These are phyloP conservation scores for Diplodus sargus DNA, from an alignment of 2,797 vertebrate genomes.

Conservation along the genomic window DNA sequence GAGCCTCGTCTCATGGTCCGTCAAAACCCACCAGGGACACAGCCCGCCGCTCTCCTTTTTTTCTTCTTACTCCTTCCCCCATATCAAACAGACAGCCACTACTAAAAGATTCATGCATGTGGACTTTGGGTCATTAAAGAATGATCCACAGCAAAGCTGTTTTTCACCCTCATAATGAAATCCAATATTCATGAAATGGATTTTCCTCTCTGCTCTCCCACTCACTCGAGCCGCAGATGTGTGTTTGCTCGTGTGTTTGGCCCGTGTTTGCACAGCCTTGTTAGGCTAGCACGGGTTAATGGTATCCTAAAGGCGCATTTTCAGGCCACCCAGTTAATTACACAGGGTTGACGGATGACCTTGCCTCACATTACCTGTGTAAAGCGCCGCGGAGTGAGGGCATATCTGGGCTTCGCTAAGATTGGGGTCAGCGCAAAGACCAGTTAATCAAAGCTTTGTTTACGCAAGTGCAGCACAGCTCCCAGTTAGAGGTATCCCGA, in stretches of 20 bases:
- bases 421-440: slow-evolving; percentile 70
- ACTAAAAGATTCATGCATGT: slow-evolving; percentile 86
- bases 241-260: slow-evolving; percentile 76
- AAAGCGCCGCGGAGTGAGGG: slow-evolving; percentile 48
- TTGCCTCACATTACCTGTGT: slow-evolving; percentile 67
- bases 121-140: slow-evolving; percentile 86
- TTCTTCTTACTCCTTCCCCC: slow-evolving; percentile 39
- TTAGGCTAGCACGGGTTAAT: slow-evolving; percentile 81
- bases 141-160: slow-evolving; percentile 81
- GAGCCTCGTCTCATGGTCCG: slow-evolving; percentile 55
- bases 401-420: slow-evolving; percentile 57
- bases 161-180: slow-evolving; percentile 83
- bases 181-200: slow-evolving; percentile 86
- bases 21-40: slow-evolving; percentile 54
- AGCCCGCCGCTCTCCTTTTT: slow-evolving; percentile 26
- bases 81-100: slow-evolving; percentile 77
- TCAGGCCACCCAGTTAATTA: slow-evolving; percentile 77
- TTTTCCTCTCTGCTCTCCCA: slow-evolving; percentile 70
- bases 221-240: slow-evolving; percentile 54
- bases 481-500: slow-evolving; percentile 14
- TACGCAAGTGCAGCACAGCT: slow-evolving; percentile 14
- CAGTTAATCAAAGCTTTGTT: slow-evolving; percentile 77
- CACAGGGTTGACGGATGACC: slow-evolving; percentile 73
- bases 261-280: slow-evolving; percentile 73
- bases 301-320: slow-evolving; percentile 78